A percentile compares a stretch with the other conserved stretches of the same genome.
These are phyloP conservation scores for Monopis laevigella DNA, from an alignment of 2,888 invertebrate genomes.

Conservation along the genomic window DNA sequence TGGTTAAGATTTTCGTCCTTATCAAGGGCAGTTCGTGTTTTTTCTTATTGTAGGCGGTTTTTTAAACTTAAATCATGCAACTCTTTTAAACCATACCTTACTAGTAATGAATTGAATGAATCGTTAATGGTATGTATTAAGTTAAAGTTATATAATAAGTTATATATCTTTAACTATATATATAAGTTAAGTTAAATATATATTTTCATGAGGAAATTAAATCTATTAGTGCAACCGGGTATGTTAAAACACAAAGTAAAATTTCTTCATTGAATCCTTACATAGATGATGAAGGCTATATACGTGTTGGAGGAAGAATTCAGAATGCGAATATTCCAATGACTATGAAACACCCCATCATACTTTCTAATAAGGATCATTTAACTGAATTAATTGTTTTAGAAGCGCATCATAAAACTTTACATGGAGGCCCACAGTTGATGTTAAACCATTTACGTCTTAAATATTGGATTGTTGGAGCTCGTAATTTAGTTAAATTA, in stretches of 20 bases:
- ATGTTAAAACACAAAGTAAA: conserved; percentile 11
- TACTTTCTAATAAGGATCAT: conserved; percentile 16
- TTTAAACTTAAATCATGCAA: not conserved
- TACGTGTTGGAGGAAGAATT: conserved; percentile 18
- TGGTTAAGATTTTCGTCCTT: not conserved
- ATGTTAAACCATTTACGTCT: conserved; percentile 22
- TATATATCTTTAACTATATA: too few relatives aligned
- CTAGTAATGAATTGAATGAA: not conserved
- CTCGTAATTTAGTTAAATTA: conserved; percentile 19
- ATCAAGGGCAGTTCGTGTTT: not conserved
- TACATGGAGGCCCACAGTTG: conserved; percentile 22
- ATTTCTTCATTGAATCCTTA: conserved; percentile 14
- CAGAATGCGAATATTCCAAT: conserved; percentile 9
- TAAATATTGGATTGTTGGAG: conserved; percentile 23
- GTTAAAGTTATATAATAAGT: too few relatives aligned
- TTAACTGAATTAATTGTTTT: conserved; percentile 20
- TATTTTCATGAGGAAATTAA: conserved; percentile 5
- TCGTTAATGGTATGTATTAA: not conserved
- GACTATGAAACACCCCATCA: conserved; percentile 18
- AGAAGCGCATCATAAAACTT: conserved; percentile 20
- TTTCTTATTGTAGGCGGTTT: not conserved
- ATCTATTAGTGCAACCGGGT: not conserved
- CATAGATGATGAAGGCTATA: conserved; percentile 14
- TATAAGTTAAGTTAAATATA: too few relatives aligned
- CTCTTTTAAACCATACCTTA: not conserved